Percentiles rank a stretch among this genome's conserved stretches.
Evolutionary conservation across 1,140 invertebrate species (phyloP).

Genomic region (Drosophila oshimai): DNA sequence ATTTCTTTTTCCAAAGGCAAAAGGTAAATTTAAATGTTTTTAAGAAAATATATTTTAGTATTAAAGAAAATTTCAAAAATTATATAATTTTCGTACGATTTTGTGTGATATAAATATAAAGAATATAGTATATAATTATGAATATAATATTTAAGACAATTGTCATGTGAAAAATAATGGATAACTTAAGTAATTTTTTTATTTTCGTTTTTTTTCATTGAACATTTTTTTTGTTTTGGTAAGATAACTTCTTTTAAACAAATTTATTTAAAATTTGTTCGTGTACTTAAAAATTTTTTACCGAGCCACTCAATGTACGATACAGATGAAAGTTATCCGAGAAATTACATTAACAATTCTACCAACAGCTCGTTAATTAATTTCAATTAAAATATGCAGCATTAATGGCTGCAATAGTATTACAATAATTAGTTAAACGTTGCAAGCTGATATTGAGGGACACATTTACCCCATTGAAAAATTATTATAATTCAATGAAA

Average conservation of each 20-base stretch:
- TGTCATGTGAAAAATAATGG: no score
- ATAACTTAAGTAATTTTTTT: no score
- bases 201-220: background rate
- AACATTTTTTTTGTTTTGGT: background rate
- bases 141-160: background rate
- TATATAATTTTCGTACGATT: no score
- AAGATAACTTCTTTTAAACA: background rate
- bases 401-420: conserved; percentile 66
- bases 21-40: conserved; percentile 2
- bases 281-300: no score
- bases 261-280: background rate
- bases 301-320: conserved; percentile 1
- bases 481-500: conserved; percentile 56
- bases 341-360: conserved; percentile 43
- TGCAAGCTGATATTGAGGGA: conserved; percentile 4
- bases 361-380: conserved; percentile 59
- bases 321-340: conserved; percentile 3
- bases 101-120: no score
- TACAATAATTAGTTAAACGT: conserved; percentile 75
- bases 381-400: conserved; percentile 65
- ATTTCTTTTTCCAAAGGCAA: conserved; percentile 1
- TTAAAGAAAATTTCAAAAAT: background rate
- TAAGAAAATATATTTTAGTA: background rate
- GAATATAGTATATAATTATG: background rate
- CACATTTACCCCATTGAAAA: conserved; percentile 4